Base-by-base conservation (phyloP, 2,888 invertebrate species). In the Leucoptera coffeella region DNA sequence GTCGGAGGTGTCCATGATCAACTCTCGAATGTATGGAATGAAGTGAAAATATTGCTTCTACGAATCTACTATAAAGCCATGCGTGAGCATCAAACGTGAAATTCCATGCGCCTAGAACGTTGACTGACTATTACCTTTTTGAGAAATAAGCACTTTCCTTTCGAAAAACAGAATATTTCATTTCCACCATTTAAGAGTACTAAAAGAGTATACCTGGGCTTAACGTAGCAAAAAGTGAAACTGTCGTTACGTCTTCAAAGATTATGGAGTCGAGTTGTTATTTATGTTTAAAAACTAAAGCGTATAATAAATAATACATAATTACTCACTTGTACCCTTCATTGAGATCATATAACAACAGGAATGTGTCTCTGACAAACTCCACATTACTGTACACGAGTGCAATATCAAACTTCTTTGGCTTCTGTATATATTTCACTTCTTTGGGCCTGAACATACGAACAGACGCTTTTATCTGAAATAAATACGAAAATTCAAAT, bases 311-410 rank as follows among this genome's bases (percentile, higher is more conserved):
- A 26, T 17, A 12, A 33, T n/a, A 23, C 9, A 21, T 14, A 25
- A 23, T 26, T 24, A 41, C 48, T 62, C 42, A 65, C 67, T 58
- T 67, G 33, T 46, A 53, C 21, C 29, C 28, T 35, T 61, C 56
- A 29, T 69, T 62, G 3, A 56, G 23, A 14, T 36, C 32, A 9
- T 37, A 33, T 1, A 59, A 32, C 13, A 42, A 37, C 1, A 41
- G 34, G 24, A 61, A 54, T 0, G 45, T 41, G 23, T 58, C 53
- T 32, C 45, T 44, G 2, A 60, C 36, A 31, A 58, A 55, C 31
- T 55, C 49, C 9, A 59, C 29, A 30, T 69, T 67, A 29, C 47
- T 61, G 32, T 61, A 59, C 5, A 67, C 36, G 2, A 64, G 43
- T 1, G 45, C 38, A 2, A 60, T 30, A 30, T 69, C 59, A 32